These are phyloP conservation scores for Drosophila sproati DNA, from an alignment of 1,140 invertebrate species.

Conservation along the genomic window DNA sequence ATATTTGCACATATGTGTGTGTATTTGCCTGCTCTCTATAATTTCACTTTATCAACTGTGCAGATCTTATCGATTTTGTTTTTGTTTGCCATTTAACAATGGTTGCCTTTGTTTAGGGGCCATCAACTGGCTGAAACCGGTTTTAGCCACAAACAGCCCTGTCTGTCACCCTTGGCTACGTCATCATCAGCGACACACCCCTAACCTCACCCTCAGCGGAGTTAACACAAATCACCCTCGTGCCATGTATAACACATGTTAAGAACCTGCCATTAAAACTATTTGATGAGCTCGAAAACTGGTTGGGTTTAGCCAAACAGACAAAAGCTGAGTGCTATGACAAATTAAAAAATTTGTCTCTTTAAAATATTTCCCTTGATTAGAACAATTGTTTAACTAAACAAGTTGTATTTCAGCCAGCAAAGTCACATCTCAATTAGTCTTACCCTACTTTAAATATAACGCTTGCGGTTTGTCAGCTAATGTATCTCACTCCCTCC, in stretches of 20 bases:
- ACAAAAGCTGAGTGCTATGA: conserved; percentile 37
- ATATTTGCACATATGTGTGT: neutral
- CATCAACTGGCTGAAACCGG: conserved; percentile 65
- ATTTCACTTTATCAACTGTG: conserved; percentile 44
- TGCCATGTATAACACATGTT: neutral
- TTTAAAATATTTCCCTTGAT: conserved; percentile 4
- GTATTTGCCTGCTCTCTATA: conserved; percentile 17
- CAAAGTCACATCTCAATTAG: conserved; percentile 21
- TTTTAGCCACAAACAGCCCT: conserved; percentile 40
- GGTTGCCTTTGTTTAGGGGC: conserved; percentile 56
- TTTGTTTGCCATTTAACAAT: conserved; percentile 45
- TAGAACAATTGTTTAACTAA: neutral
- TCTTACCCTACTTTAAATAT: conserved; percentile 30
- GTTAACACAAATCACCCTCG: conserved; percentile 28
- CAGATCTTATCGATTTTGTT: conserved; percentile 70
- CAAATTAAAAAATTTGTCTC: neutral
- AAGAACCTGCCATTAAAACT: conserved; percentile 1
- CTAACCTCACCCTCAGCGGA: neutral
- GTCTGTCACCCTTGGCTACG: conserved; percentile 50
- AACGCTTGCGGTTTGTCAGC: conserved; percentile 9
- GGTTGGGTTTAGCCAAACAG: neutral
- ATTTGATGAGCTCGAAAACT: conserved; percentile 2
- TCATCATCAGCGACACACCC: conserved; percentile 15
- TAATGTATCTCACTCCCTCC: conserved; percentile 26
- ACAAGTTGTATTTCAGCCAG: neutral